A percentile compares a stretch with the other conserved stretches of the same genome.
Conservation (phyloP, 2,888 invertebrate species). For the Euclidia mi region DNA sequence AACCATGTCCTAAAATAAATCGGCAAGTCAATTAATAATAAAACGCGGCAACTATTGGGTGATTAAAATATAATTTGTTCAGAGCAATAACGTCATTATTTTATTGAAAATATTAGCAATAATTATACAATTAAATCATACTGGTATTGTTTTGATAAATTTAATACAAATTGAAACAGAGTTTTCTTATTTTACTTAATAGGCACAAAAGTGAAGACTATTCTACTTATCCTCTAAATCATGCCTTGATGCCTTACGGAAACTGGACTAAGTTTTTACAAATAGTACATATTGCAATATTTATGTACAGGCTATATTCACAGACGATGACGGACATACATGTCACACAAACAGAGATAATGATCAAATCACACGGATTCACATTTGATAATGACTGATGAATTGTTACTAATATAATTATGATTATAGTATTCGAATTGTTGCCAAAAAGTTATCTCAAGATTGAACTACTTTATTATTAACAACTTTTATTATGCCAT, state of each 20-base stretch:
- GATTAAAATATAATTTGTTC: conserved; percentile 2
- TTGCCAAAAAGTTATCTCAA: no score
- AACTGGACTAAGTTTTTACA: conserved; percentile 44
- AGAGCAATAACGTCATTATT: neutral
- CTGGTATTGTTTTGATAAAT: conserved; percentile 44
- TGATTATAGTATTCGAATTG: no score
- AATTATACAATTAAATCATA: conserved; percentile 15
- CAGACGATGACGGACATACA: conserved; percentile 32
- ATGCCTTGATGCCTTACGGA: conserved; percentile 38
- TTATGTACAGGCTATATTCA: conserved; percentile 43
- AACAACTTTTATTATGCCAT: no score
- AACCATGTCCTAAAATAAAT: neutral
- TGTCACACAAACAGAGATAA: no score
- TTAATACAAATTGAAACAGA: conserved; percentile 51
- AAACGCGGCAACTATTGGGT: neutral
- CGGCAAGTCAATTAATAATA: conserved; percentile 5
- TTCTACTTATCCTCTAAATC: conserved; percentile 47
- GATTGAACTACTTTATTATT: no score
- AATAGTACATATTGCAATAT: conserved; percentile 34
- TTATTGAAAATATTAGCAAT: neutral
- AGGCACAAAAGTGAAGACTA: conserved; percentile 59
- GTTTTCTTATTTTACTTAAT: conserved; percentile 48
- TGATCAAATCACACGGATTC: no score
- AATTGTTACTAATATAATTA: no score
- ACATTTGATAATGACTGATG: no score